Conservation (phyloP, 2,113 vertebrate genomes). For the Platycercus adscitus region DNA sequence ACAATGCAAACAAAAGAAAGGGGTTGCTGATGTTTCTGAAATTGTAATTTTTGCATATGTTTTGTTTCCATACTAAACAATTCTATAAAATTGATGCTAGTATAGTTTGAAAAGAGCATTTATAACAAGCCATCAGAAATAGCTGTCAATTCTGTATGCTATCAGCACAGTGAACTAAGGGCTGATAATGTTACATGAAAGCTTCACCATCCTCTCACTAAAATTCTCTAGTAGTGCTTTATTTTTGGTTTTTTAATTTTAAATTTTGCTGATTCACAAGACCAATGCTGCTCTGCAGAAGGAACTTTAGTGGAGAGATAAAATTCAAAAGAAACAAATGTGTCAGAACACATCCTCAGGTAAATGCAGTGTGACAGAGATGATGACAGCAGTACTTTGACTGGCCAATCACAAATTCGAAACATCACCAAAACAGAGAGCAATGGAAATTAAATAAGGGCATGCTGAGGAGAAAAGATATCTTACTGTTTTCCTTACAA, state of each 20-base stretch:
- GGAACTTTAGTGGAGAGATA: background rate
- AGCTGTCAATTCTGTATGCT: background rate
- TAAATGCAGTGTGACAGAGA: background rate
- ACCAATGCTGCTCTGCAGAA: background rate
- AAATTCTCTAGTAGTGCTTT: background rate
- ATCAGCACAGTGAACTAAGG: background rate
- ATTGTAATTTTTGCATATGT: background rate
- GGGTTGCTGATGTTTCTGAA: background rate
- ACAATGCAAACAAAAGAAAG: background rate
- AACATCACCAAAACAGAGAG: background rate
- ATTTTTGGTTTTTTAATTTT: background rate
- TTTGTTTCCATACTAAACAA: background rate
- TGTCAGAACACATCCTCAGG: background rate
- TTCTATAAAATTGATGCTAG: background rate
- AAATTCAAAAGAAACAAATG: background rate
- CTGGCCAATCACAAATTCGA: background rate
- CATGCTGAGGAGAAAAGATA: background rate
- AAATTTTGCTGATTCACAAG: background rate
- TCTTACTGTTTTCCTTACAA: constrained; percentile 62
- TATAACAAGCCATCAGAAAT: background rate
- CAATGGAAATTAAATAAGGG: background rate
- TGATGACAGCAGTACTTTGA: background rate
- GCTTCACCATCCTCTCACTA: background rate
- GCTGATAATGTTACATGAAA: background rate
- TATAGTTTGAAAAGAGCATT: background rate